Base-by-base conservation (phyloP, 2,888 invertebrate genomes). In the Caenorhabditis panamensis region DNA sequence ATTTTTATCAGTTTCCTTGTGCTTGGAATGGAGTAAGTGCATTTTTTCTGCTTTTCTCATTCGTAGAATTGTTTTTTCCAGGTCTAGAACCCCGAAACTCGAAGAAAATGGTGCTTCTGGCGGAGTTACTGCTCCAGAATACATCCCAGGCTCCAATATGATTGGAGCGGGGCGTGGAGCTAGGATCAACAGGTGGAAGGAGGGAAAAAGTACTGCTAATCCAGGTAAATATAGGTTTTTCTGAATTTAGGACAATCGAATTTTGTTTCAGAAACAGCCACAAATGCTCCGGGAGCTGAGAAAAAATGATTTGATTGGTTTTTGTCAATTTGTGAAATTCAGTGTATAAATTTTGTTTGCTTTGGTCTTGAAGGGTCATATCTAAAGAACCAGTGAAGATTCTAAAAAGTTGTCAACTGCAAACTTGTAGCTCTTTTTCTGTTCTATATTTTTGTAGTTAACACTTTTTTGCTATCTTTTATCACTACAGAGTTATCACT, bases 101-200 rank as follows among this genome's bases (percentile, higher is more conserved):
- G 31, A 41, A 59, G 37, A 20, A 37, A 37, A 22, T 31, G 6
- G n/a, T 4, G 20, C 13, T 22, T 13, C 24, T 2, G 24, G 18
- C 20, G 59, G 28, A 51, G 49, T 41, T n/a, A 31, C 41, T 8
- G 61, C 36, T 28, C 79, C 79, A 0, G 80, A 69, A 28, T 47
- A 80, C 63, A 54, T 80, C 16, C 80, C 63, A 0, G 80, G 80
- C 31, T 68, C 75, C 2, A 80, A 80, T 54, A 76, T 80, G 75
- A 76, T 80, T 31, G 76, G 76, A 41, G 80, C 69, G 0, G 80
- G 80, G 6, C 36, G 79, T 22, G 67, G 62, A 53, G n/a, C 31
- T 6, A n/a, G 66, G 0, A 41, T 72, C 8, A 51, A 72, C 20
- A 51, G 54, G 26, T 54, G 61, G 44, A 72, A 68, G 41, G 16